These are phyloP conservation scores for Coilia nasus DNA, from an alignment of 2,797 vertebrate genomes.

Conservation along the genomic window DNA sequence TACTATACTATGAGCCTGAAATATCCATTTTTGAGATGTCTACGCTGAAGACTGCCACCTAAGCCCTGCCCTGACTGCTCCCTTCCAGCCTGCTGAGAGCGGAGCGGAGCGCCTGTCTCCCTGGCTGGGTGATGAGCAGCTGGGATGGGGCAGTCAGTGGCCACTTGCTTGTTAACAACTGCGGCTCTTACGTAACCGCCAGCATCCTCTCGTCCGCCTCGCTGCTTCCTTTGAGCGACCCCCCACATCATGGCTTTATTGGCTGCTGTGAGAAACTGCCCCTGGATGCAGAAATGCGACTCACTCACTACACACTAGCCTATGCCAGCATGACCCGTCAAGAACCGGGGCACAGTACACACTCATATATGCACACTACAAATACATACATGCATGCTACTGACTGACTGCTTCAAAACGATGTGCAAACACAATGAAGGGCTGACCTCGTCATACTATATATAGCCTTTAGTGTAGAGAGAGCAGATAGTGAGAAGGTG, in stretches of 20 bases:
- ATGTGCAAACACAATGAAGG: slow-evolving; percentile 1
- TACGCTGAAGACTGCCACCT: neutral
- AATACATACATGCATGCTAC: neutral
- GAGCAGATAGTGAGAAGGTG: neutral
- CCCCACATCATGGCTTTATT: neutral
- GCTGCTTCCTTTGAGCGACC: neutral
- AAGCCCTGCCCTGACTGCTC: neutral
- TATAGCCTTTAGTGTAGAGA: slow-evolving; percentile 3
- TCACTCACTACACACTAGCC: neutral
- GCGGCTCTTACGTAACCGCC: slow-evolving; percentile 1
- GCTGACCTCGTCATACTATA: slow-evolving; percentile 7
- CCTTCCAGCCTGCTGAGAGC: neutral
- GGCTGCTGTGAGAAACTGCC: neutral
- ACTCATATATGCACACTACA: neutral
- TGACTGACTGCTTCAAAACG: neutral
- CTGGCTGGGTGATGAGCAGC: neutral
- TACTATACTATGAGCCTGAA: no score
- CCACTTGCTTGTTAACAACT: neutral
- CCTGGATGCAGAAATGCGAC: neutral
- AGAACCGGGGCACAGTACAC: neutral
- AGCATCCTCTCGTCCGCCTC: slow-evolving; percentile 20
- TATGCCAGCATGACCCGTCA: neutral
- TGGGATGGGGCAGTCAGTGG: neutral
- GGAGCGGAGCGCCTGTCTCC: neutral
- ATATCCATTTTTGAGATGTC: no score